Evolutionary conservation across 2,888 invertebrate genomes (phyloP), one percentile per base, ranked within the genome.

Genomic region (Lobophora halterata): DNA sequence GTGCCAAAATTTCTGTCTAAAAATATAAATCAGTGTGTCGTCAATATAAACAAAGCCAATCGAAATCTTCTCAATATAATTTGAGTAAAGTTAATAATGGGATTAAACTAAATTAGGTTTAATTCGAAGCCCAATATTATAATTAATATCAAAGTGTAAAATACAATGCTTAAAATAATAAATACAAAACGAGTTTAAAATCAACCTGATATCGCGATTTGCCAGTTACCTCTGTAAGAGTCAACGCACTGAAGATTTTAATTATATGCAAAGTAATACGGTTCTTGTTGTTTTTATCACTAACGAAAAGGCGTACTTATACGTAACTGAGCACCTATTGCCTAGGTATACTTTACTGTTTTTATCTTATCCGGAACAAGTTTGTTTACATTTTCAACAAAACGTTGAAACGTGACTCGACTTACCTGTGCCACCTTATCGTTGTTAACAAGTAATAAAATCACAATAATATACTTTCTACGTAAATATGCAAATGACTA

Each of bases 341-440:
- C 45, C 46, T 52, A n/a, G n/a, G n/a, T n/a, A 32, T 45, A 56
- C 58, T 61, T 61, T 59, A 70, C 64, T 71, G 72, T 78, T 78
- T 78, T 81, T 83, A 85, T 85, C 85, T 83, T 85, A 85, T 85
- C 83, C 82, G 82, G 78, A 81, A 83, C 77, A 78, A 80, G 78
- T 82, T 82, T 85, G 85, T 83, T 85, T 85, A 83, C 80, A 81
- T 82, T 83, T n/a, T 73, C 67, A 74, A 82, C 78, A 79, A 80
- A 82, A 82, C 75, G 73, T 70, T 79, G 69, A 79, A 85, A 81
- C 82, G 81, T 80, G 82, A 76, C 77, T 78, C 61, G 58, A 67
- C 67, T 72, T 81, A 79, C 77, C 76, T 78, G 66, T 70, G 64
- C 72, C 65, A 70, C 73, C 74, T 79, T 85, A 81, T 83, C 81